Conservation (phyloP, 2,888 invertebrate genomes). For the Frankliniella fusca region DNA sequence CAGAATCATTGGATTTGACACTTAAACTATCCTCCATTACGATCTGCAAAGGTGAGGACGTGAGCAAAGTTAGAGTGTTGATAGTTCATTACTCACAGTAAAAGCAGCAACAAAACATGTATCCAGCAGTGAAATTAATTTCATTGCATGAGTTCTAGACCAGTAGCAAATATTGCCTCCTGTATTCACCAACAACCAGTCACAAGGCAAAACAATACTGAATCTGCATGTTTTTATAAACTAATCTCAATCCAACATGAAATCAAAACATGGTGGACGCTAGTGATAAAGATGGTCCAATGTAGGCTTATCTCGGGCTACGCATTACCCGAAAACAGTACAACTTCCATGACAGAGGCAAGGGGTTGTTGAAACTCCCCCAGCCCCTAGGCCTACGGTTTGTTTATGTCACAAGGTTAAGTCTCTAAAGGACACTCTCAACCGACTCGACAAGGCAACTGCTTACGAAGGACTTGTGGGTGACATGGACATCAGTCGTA, state of each 20-base stretch:
- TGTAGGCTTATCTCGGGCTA: neutral
- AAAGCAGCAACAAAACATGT: neutral
- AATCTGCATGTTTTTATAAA: neutral
- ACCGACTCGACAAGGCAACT: neutral
- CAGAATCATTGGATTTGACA: conserved; percentile 63
- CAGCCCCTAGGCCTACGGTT: neutral
- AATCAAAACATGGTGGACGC: neutral
- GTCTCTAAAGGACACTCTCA: neutral
- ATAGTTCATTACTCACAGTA: neutral
- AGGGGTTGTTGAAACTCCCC: neutral
- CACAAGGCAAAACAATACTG: neutral
- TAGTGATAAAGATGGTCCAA: neutral
- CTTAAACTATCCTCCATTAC: conserved; percentile 61
- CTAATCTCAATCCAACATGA: neutral
- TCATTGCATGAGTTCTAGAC: too few species aligned
- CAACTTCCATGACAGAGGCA: neutral
- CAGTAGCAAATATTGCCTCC: too few species aligned
- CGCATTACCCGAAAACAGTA: neutral
- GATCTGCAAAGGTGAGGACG: neutral
- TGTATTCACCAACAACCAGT: neutral
- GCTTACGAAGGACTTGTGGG: neutral
- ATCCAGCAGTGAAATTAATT: neutral
- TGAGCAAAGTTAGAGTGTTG: neutral
- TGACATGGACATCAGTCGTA: neutral
- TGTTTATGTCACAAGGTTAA: conserved; percentile 14